phyloP scores from a whole-genome alignment of 2,888 invertebrate species.

The Boloria euphrosyne region DNA sequence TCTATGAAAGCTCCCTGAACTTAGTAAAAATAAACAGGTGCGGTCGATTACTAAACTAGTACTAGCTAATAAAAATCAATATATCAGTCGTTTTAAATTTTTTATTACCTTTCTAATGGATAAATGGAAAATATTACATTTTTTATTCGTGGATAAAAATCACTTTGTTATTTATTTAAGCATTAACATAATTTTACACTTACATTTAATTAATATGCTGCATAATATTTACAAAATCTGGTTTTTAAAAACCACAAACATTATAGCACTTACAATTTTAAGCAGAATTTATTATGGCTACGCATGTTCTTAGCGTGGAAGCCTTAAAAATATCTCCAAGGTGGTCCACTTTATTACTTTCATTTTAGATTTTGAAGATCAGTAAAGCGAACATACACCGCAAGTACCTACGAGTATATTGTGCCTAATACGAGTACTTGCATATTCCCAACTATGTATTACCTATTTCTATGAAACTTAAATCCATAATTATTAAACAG shows the following conservation, averaged over 20 bases:
- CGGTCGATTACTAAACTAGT: too few species aligned
- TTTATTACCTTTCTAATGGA: too few species aligned
- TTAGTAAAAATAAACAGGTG: too few species aligned
- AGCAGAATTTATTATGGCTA: slow-evolving; percentile 33
- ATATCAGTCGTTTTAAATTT: too few species aligned
- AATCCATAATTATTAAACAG: too few species aligned
- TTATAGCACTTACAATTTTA: slow-evolving; percentile 27
- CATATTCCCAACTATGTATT: too few species aligned
- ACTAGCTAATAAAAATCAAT: too few species aligned
- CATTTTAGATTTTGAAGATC: slow-evolving; percentile 33
- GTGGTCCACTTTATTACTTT: slow-evolving; percentile 66
- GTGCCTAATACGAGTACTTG: too few species aligned
- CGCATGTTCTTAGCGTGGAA: slow-evolving; percentile 55
- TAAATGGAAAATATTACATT: too few species aligned
- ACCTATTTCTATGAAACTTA: too few species aligned
- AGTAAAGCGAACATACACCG: slow-evolving; percentile 3
- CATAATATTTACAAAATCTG: slow-evolving; percentile 32
- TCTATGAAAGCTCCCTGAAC: too few species aligned
- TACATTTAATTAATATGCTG: slow-evolving; percentile 18
- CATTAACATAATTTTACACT: slow-evolving; percentile 7
- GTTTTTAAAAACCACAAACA: slow-evolving; percentile 44
- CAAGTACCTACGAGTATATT: slow-evolving; percentile 1
- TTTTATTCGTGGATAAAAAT: too few species aligned
- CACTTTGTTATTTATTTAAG: not conserved
- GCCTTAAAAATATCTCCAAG: slow-evolving; percentile 63